Conservation (phyloP, 2,797 vertebrate genomes). For the Lateolabrax maculatus region DNA sequence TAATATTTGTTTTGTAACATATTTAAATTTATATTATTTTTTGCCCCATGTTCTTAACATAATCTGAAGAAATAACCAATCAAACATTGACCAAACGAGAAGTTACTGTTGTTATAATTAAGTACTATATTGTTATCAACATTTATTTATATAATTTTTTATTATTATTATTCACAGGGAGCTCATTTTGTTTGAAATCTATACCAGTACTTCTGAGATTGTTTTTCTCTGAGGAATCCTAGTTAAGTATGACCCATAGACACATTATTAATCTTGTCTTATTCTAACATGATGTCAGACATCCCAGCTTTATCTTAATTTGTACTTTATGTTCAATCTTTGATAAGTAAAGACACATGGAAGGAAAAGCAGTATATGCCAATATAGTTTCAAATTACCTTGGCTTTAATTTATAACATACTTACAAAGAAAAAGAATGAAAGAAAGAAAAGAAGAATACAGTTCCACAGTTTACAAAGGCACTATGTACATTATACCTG, state of each 20-base stretch:
- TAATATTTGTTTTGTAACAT: too few species aligned
- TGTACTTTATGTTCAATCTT: background rate
- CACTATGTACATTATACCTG: background rate
- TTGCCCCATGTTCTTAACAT: background rate
- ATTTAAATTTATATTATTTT: conserved; percentile 6
- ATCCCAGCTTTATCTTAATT: background rate
- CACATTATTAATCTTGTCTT: background rate
- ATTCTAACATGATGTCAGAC: background rate
- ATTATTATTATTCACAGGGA: conserved; percentile 9
- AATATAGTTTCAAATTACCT: background rate
- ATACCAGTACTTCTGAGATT: background rate
- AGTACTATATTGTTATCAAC: conserved; percentile 1
- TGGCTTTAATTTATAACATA: too few species aligned
- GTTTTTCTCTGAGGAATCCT: background rate
- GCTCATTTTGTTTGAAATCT: conserved; percentile 15
- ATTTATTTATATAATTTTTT: conserved; percentile 24
- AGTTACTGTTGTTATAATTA: background rate
- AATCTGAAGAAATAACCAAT: conserved; percentile 10
- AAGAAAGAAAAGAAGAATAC: background rate
- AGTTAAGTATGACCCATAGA: background rate
- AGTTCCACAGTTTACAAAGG: background rate
- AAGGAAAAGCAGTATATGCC: background rate
- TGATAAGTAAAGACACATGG: background rate
- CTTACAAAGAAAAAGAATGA: background rate
- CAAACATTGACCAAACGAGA: background rate